A percentile compares a stretch with the other conserved stretches of the same genome.
These are phyloP conservation scores for Monochamus alternatus DNA, from an alignment of 2,888 invertebrate species.

Conservation along the genomic window DNA sequence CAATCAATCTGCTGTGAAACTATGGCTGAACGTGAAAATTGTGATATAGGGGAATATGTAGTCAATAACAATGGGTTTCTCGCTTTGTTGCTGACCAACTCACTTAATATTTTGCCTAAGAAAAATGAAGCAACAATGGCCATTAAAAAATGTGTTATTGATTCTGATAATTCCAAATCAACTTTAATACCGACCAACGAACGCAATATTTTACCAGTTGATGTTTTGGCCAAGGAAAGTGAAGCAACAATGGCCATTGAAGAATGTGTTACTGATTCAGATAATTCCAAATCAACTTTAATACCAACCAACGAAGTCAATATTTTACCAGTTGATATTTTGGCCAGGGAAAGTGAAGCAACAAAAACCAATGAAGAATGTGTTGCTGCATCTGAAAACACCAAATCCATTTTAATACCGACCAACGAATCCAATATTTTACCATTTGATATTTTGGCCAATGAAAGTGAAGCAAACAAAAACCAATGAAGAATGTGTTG, in stretches of 20 bases:
- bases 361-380: not conserved
- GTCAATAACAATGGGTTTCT: too few species aligned
- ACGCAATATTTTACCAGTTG: not conserved
- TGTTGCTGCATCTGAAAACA: not conserved
- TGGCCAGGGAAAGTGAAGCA: not conserved
- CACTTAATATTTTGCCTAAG: too few species aligned
- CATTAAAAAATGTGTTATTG: not conserved
- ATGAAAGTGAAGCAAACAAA: not conserved
- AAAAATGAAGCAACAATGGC: too few species aligned
- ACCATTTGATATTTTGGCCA: not conserved
- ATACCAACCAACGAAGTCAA: not conserved
- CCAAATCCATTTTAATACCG: too few species aligned
- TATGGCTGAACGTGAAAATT: too few species aligned
- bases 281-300: not conserved
- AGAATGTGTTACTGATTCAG: not conserved
- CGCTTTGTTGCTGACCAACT: too few species aligned
- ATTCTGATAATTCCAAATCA: too few species aligned
- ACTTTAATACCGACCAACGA: too few species aligned
- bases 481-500: too few species aligned
- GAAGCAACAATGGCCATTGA: too few species aligned
- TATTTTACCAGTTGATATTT: constrained; percentile 20
- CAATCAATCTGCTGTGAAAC: too few species aligned
- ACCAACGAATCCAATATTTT: not conserved
- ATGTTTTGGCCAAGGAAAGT: not conserved
- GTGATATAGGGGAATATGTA: too few species aligned